phyloP scores from a whole-genome alignment of 2,888 invertebrate genomes.

The Geophilus truncorum region DNA sequence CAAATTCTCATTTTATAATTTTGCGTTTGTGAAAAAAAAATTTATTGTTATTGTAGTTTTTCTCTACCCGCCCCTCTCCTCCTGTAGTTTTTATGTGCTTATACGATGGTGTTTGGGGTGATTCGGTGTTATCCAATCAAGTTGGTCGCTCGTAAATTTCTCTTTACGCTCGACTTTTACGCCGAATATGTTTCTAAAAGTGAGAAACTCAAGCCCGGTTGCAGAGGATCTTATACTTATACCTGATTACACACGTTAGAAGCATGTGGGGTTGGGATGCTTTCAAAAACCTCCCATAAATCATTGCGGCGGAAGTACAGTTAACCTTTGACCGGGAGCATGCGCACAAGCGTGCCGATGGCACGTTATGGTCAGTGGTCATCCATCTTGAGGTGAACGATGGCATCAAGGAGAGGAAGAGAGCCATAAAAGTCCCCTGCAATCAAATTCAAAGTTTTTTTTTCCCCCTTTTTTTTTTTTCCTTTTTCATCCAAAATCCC shows the following conservation, averaged over 20 bases:
- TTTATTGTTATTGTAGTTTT: background rate
- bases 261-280: slow-evolving; percentile 5
- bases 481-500: background rate
- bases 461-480: background rate
- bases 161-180: slow-evolving; percentile 20
- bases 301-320: slow-evolving; percentile 20
- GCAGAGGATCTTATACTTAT: background rate
- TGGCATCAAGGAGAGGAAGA: background rate
- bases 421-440: slow-evolving; percentile 6
- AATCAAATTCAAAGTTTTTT: background rate
- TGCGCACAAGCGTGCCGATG: slow-evolving; percentile 10
- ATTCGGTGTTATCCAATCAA: slow-evolving; percentile 11
- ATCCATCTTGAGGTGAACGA: slow-evolving; percentile 16
- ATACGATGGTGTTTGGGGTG: background rate
- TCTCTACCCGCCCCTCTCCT: too few relatives aligned
- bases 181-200: slow-evolving; percentile 20
- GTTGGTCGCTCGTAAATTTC: slow-evolving; percentile 16
- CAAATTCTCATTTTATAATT: background rate
- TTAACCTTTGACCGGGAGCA: slow-evolving; percentile 1
- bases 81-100: background rate
- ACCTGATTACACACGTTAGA: slow-evolving; percentile 10
- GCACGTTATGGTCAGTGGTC: slow-evolving; percentile 11
- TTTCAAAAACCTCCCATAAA: slow-evolving; percentile 16
- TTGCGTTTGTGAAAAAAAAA: background rate
- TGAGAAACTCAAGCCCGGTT: slow-evolving; percentile 15